phyloP scores from a whole-genome alignment of 1,140 invertebrate species.

The Eulimnadia texana region DNA sequence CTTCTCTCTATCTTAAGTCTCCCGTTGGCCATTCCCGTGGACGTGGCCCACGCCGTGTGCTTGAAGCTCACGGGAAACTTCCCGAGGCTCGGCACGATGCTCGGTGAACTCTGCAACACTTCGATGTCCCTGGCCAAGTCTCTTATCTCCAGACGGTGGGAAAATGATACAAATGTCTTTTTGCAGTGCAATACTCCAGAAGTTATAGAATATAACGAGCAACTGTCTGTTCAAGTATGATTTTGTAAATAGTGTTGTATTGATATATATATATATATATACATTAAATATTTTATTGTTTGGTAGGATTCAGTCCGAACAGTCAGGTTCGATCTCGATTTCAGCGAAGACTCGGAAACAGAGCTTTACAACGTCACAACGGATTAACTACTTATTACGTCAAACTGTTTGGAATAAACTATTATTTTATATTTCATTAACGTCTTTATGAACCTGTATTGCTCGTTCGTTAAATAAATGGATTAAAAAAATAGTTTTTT shows the following conservation, averaged over 20 bases:
- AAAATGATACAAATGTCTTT: background rate
- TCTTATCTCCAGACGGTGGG: background rate
- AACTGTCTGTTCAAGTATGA: too few relatives aligned
- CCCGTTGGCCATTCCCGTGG: constrained; percentile 68
- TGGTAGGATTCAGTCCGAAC: background rate
- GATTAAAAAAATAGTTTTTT: too few relatives aligned
- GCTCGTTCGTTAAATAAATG: too few relatives aligned
- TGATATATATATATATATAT: background rate
- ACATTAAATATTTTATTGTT: background rate
- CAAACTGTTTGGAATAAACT: too few relatives aligned
- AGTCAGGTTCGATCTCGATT: background rate
- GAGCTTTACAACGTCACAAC: too few relatives aligned
- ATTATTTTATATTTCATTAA: too few relatives aligned
- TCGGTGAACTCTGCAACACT: background rate
- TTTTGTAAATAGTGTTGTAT: too few relatives aligned
- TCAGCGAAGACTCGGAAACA: background rate
- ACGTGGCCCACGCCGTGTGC: constrained; percentile 64
- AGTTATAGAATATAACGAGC: background rate
- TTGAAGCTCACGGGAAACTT: constrained; percentile 40
- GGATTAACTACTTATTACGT: too few relatives aligned
- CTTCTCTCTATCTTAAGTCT: constrained; percentile 60
- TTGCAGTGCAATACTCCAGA: background rate
- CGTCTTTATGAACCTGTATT: too few relatives aligned
- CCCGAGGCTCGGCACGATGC: background rate
- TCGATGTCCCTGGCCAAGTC: background rate